phyloP scores from a whole-genome alignment of 2,113 vertebrate genomes.

The Propithecus coquereli region DNA sequence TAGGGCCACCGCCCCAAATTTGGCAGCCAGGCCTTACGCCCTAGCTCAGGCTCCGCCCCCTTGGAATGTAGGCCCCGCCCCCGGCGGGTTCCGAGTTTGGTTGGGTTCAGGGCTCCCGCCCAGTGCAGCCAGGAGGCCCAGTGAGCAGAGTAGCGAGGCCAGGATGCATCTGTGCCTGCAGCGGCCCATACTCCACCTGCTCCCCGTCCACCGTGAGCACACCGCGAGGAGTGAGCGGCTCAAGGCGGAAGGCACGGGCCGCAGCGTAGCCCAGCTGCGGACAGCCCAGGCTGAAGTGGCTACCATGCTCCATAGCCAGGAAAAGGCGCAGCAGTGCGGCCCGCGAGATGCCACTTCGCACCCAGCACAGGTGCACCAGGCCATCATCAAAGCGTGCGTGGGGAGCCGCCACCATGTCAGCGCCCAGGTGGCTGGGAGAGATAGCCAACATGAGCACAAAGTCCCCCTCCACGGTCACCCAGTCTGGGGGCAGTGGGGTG shows the following conservation, averaged over 20 bases:
- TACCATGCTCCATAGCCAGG: constrained; percentile 91
- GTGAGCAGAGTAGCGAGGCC: constrained; percentile 71
- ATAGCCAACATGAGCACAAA: constrained; percentile 92
- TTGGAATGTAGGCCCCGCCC: not conserved
- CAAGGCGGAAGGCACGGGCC: constrained; percentile 90
- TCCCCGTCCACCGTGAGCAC: constrained; percentile 93
- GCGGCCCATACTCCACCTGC: constrained; percentile 90
- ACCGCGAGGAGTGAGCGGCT: constrained; percentile 89
- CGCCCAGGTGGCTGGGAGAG: constrained; percentile 89
- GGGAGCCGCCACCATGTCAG: constrained; percentile 88
- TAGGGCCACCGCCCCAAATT: rapidly evolving
- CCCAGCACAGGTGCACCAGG: constrained; percentile 90
- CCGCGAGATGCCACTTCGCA: constrained; percentile 89
- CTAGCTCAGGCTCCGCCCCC: not conserved
- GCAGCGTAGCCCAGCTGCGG: constrained; percentile 87
- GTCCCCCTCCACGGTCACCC: constrained; percentile 91
- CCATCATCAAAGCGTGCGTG: constrained; percentile 90
- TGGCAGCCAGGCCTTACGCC: not conserved
- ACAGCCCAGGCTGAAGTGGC: constrained; percentile 86
- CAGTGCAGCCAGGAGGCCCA: constrained; percentile 33
- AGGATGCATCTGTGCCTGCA: constrained; percentile 89
- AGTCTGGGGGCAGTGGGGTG: constrained; percentile 88
- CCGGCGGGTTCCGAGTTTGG: rapidly evolving
- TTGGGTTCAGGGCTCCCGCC: not conserved
- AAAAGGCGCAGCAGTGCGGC: constrained; percentile 89